phyloP scores from a whole-genome alignment of 2,888 invertebrate genomes.

The Tinea trinotella region DNA sequence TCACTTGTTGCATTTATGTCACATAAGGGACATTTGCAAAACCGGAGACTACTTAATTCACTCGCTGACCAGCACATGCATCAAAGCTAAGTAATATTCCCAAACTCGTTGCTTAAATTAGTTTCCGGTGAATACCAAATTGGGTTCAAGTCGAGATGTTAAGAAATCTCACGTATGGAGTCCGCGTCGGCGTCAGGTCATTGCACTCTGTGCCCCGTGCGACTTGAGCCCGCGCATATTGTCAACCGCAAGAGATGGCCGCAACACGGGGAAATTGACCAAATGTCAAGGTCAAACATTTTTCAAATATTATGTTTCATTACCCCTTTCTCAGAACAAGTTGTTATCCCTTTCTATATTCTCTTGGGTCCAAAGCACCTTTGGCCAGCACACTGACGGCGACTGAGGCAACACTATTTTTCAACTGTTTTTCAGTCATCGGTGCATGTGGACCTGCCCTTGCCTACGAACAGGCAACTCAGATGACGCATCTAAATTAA shows the following conservation, averaged over 20 bases:
- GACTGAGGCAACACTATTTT: too few relatives aligned
- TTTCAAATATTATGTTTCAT: too few relatives aligned
- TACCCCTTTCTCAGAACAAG: too few relatives aligned
- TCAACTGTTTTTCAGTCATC: too few relatives aligned
- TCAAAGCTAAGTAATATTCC: not conserved
- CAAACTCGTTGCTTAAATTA: constrained; percentile 10
- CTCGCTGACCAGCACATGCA: too few relatives aligned
- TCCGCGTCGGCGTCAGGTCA: constrained; percentile 45
- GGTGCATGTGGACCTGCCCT: too few relatives aligned
- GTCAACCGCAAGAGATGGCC: not conserved
- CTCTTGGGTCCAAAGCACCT: too few relatives aligned
- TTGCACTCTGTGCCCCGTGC: constrained; percentile 35
- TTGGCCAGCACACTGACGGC: too few relatives aligned
- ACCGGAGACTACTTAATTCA: not conserved
- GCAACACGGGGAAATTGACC: not conserved
- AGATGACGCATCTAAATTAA: too few relatives aligned
- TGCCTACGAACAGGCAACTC: too few relatives aligned
- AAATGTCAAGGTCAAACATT: constrained; percentile 5
- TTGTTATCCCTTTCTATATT: too few relatives aligned
- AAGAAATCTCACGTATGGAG: constrained; percentile 63
- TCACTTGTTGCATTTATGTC: too few relatives aligned
- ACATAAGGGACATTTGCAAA: not conserved
- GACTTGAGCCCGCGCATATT: constrained; percentile 12
- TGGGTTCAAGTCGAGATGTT: constrained; percentile 27
- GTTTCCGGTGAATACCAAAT: constrained; percentile 14